A percentile compares a stretch with the other conserved stretches of the same genome.
phyloP scores from a whole-genome alignment of 2,113 vertebrate genomes.

The Bettongia penicillata region DNA sequence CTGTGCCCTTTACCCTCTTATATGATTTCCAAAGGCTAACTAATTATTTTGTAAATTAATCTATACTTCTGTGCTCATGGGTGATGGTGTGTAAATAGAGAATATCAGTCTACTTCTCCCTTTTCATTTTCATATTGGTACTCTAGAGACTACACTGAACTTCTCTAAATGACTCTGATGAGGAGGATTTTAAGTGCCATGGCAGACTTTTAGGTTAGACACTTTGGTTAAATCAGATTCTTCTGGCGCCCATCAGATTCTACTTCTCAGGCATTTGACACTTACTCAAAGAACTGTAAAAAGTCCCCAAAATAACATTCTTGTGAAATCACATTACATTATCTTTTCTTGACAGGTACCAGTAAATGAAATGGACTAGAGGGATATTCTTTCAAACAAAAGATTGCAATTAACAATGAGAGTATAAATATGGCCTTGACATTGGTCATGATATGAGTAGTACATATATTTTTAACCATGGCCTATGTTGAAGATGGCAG shows the following conservation, averaged over 20 bases:
- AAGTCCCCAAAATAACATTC: not conserved
- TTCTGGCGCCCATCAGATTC: not conserved
- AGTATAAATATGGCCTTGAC: not conserved
- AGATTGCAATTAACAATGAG: not conserved
- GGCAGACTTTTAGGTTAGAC: not conserved
- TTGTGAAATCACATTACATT: not conserved
- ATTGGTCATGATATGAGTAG: not conserved
- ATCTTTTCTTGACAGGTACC: not conserved
- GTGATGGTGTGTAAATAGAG: not conserved
- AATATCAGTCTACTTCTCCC: not conserved
- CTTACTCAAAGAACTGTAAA: not conserved
- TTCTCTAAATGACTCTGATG: not conserved
- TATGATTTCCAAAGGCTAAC: conserved; percentile 27
- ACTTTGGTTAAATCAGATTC: not conserved
- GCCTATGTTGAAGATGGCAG: not conserved
- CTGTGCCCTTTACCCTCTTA: not conserved
- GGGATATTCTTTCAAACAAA: not conserved
- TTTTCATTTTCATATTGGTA: not conserved
- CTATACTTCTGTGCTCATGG: not conserved
- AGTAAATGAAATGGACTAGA: not conserved
- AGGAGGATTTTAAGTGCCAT: not conserved
- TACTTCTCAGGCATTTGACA: not conserved
- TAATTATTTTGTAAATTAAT: conserved; percentile 13
- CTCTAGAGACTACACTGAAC: not conserved
- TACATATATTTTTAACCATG: not conserved